Conservation (phyloP, 2,888 invertebrate species). For the Morpho helenor region DNA sequence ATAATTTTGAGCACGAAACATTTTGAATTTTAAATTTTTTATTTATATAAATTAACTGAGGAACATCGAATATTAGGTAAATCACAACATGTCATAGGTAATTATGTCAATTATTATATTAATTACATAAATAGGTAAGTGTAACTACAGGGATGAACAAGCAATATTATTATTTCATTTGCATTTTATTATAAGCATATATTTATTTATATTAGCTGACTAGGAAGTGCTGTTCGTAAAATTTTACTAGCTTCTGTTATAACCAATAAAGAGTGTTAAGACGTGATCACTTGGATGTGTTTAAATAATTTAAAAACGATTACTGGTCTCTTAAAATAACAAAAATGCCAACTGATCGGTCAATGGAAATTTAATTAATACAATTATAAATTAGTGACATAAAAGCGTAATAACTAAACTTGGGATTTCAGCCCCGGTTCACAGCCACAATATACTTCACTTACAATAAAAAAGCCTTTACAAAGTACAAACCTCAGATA, state of each 20-base stretch:
- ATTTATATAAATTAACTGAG: slow-evolving; percentile 28
- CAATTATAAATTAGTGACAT: slow-evolving; percentile 68
- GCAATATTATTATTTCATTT: slow-evolving; percentile 27
- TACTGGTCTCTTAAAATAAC: slow-evolving; percentile 7
- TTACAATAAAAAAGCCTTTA: slow-evolving; percentile 62
- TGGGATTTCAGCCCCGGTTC: slow-evolving; percentile 62
- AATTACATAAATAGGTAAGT: slow-evolving; percentile 30
- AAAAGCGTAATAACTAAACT: slow-evolving; percentile 65
- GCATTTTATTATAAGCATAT: slow-evolving; percentile 31
- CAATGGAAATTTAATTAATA: slow-evolving; percentile 23
- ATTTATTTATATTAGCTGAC: slow-evolving; percentile 51
- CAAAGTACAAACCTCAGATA: slow-evolving; percentile 60
- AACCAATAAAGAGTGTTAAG: slow-evolving; percentile 38
- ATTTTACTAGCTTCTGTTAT: slow-evolving; percentile 40
- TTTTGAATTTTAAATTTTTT: slow-evolving; percentile 20
- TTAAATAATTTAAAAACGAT: slow-evolving; percentile 19
- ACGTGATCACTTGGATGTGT: slow-evolving; percentile 20
- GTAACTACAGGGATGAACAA: slow-evolving; percentile 27
- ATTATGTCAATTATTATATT: slow-evolving; percentile 29
- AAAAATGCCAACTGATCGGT: slow-evolving; percentile 2
- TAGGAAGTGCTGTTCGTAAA: slow-evolving; percentile 50
- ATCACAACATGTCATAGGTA: slow-evolving; percentile 28
- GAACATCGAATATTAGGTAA: slow-evolving; percentile 32
- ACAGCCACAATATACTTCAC: slow-evolving; percentile 75
- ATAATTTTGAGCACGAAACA: slow-evolving; percentile 25